Conservation (phyloP, 2,888 invertebrate species). For the Gnatocerus cornutus region DNA sequence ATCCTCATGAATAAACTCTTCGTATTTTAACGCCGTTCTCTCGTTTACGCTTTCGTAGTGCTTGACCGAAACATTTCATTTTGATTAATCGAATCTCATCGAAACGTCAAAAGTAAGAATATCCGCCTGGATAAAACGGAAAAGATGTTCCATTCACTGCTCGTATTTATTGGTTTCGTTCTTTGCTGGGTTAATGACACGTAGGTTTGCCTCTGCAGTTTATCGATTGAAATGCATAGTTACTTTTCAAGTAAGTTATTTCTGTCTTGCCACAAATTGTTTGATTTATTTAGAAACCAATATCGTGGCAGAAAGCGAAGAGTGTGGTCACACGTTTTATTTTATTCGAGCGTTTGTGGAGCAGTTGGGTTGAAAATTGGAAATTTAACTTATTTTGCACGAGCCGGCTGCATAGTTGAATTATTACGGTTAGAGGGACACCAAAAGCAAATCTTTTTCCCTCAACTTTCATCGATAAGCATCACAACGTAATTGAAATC, state of each 20-base stretch:
- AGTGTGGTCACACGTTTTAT: background rate
- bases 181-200: conserved; percentile 29
- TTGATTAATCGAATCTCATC: conserved; percentile 8
- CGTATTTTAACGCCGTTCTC: background rate
- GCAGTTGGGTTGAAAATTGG: background rate
- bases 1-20: conserved; percentile 5
- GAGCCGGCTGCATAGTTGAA: background rate
- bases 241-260: conserved; percentile 15
- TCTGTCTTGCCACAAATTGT: conserved; percentile 12
- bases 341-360: conserved; percentile 3
- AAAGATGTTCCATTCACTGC: background rate
- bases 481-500: background rate
- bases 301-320: conserved; percentile 6
- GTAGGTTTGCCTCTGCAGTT: conserved; percentile 1
- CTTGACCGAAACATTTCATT: conserved; percentile 3
- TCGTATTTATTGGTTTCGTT: conserved; percentile 2
- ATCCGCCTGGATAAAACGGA: background rate
- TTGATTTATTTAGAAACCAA: conserved; percentile 32
- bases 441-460: background rate
- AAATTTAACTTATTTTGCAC: background rate
- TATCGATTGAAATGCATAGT: conserved; percentile 26
- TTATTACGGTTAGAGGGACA: background rate
- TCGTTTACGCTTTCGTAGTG: background rate
- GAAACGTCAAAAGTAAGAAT: conserved; percentile 2
- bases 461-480: background rate